phyloP scores from a whole-genome alignment of 2,113 vertebrate genomes.

The Phaethon lepturus region DNA sequence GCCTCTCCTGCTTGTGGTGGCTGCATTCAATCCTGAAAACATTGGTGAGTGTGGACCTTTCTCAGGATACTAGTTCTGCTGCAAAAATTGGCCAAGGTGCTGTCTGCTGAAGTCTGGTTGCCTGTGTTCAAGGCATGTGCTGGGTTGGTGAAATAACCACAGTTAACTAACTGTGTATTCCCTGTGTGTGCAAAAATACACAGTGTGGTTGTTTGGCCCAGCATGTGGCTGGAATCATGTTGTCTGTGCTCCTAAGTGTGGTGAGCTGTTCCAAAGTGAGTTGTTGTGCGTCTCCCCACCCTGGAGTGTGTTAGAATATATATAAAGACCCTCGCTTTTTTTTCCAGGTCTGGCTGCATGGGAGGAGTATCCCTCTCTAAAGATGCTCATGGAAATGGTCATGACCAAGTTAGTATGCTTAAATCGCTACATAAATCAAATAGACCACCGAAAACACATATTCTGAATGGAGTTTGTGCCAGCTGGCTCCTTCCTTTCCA shows the following conservation, averaged over 20 bases:
- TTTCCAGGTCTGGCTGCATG: slow-evolving; percentile 90
- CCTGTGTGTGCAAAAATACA: neutral
- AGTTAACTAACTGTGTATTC: neutral
- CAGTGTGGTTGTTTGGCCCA: neutral
- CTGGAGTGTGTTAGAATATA: neutral
- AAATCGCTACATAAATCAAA: neutral
- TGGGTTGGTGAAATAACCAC: neutral
- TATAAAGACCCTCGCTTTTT: neutral
- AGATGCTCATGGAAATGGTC: slow-evolving; percentile 99
- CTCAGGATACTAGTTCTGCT: neutral
- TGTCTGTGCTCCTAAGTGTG: neutral
- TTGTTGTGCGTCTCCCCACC: neutral
- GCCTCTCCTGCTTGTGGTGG: slow-evolving; percentile 94
- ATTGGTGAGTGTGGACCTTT: slow-evolving; percentile 81
- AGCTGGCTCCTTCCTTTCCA: neutral
- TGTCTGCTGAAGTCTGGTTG: neutral
- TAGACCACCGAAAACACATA: fast-evolving
- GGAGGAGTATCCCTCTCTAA: slow-evolving; percentile 96
- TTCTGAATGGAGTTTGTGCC: neutral
- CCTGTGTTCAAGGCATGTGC: neutral
- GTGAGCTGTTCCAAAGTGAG: neutral
- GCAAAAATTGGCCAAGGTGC: neutral
- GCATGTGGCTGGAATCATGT: neutral
- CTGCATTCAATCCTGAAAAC: slow-evolving; percentile 96
- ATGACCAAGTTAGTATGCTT: slow-evolving; percentile 91